Evolutionary conservation across 2,888 invertebrate species (phyloP).

Genomic region (Malachius bipustulatus): DNA sequence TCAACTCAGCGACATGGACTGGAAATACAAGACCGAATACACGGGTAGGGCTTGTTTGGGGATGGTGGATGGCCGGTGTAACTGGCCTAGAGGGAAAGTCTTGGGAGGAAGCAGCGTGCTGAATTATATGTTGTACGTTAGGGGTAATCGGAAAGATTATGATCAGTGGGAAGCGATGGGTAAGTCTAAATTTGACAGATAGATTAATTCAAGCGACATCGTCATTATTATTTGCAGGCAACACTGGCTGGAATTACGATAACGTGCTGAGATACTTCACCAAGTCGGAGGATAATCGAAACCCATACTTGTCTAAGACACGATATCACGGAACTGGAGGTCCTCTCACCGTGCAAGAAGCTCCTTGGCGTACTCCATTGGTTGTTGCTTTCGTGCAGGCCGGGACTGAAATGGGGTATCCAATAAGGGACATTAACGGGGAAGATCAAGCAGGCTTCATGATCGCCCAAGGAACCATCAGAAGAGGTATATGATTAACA

Average conservation of each 20-base stretch:
- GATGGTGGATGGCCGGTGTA: conserved; percentile 70
- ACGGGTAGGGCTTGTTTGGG: conserved; percentile 69
- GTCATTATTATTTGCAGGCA: conserved; percentile 43
- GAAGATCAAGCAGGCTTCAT: conserved; percentile 70
- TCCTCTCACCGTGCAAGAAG: conserved; percentile 62
- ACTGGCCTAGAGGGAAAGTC: conserved; percentile 83
- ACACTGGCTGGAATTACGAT: conserved; percentile 79
- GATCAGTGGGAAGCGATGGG: conserved; percentile 71
- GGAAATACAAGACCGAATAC: conserved; percentile 83
- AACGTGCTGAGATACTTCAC: conserved; percentile 79
- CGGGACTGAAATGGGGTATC: conserved; percentile 71
- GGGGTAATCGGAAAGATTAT: conserved; percentile 72
- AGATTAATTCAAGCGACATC: neutral
- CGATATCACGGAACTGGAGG: conserved; percentile 63
- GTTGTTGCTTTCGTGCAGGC: conserved; percentile 75
- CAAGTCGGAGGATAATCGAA: conserved; percentile 79
- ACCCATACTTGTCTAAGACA: conserved; percentile 64
- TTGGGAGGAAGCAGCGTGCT: conserved; percentile 79
- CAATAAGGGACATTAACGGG: conserved; percentile 72
- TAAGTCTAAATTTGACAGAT: conserved; percentile 15
- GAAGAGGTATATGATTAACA: conserved; percentile 46
- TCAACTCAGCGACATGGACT: conserved; percentile 75
- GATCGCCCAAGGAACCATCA: conserved; percentile 74
- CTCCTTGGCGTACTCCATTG: conserved; percentile 72
- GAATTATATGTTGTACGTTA: conserved; percentile 84